Evolutionary conservation across 2,113 vertebrate species (phyloP), one percentile per base, ranked within the genome.

Genomic region (Tychaedon coryphoeus): DNA sequence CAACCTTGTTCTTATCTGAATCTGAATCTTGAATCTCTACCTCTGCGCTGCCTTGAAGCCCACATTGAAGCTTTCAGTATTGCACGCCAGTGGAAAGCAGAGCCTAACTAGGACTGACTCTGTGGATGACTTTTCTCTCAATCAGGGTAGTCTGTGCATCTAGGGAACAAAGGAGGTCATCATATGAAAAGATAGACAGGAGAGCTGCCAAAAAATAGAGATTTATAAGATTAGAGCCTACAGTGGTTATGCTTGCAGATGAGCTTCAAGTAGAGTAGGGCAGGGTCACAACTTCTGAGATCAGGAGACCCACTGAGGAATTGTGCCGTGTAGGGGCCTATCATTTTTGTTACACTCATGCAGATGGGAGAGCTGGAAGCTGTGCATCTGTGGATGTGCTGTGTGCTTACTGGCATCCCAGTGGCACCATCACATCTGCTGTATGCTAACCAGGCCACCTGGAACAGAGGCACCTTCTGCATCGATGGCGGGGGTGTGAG

Each of bases 401-500:
- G 71, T 70, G 73, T 3, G 0, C 58, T 64, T 34, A 29, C 12
- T 34, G 62, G 12, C 64, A 36, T 48, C 56, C 40, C 80, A 31
- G 48, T 36, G 64, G 56, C 77, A 76, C 40, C 38, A 31, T 14
- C 42, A 14, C 2, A 8, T 77, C 73, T 4, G 5, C 60, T 73
- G 50, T 14, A 36, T 0, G 1, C 40, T 33, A 31, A 23, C 45
- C 56, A 77, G 51, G 51, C 47, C 60, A 53, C 60, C 19, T 66
- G 60, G 50, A 74, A 13, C 3, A 4, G 48, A 67, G 24, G 31
- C 11, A 80, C 60, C 36, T 89, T 56, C 66, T 83, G 50, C n/a
- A 20, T 12, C 0, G 0, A 2, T 38, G 34, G 34, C 0, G 0
- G 23, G 19, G 31, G 3, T 56, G 26, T 50, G 40, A 71, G 22